phyloP scores from a whole-genome alignment of 2,113 vertebrate genomes.

The Amphiprion ocellaris region DNA sequence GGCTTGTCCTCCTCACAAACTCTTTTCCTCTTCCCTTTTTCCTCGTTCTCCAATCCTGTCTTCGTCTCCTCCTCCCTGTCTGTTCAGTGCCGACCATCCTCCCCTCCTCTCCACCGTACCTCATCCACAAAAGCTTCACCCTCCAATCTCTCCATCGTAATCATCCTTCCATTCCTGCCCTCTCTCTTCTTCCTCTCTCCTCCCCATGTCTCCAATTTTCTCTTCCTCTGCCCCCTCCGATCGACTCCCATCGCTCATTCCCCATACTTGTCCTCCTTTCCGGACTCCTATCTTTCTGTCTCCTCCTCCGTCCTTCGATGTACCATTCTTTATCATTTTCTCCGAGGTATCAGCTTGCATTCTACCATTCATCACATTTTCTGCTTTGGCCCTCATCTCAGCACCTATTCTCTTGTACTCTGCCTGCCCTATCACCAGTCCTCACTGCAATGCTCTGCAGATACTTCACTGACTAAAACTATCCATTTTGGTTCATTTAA shows the following conservation, averaged over 20 bases:
- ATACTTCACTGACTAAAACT: conserved; percentile 9
- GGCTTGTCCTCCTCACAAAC: conserved; percentile 78
- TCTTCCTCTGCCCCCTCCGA: conserved; percentile 41
- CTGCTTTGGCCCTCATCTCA: conserved; percentile 23
- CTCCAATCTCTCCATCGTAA: conserved; percentile 38
- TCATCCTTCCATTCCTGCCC: conserved; percentile 53
- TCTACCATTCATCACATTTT: conserved; percentile 56
- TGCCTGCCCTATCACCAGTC: neutral
- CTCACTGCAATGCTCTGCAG: neutral
- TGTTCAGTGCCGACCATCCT: conserved; percentile 53
- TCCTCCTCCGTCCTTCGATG: conserved; percentile 30
- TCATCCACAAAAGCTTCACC: conserved; percentile 39
- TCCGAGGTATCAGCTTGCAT: conserved; percentile 39
- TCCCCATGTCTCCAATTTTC: conserved; percentile 29
- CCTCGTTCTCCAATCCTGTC: conserved; percentile 68
- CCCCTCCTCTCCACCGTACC: conserved; percentile 34
- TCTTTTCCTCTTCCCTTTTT: conserved; percentile 66
- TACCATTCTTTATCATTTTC: conserved; percentile 62
- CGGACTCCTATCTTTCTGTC: conserved; percentile 37
- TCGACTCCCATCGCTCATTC: conserved; percentile 64
- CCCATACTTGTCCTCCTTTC: conserved; percentile 62
- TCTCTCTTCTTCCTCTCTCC: conserved; percentile 43
- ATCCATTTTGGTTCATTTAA: conserved; percentile 7
- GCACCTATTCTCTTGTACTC: conserved; percentile 12
- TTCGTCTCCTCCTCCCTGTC: conserved; percentile 77